phyloP scores from a whole-genome alignment of 2,113 vertebrate species.

The Sapayoa aenigma region DNA sequence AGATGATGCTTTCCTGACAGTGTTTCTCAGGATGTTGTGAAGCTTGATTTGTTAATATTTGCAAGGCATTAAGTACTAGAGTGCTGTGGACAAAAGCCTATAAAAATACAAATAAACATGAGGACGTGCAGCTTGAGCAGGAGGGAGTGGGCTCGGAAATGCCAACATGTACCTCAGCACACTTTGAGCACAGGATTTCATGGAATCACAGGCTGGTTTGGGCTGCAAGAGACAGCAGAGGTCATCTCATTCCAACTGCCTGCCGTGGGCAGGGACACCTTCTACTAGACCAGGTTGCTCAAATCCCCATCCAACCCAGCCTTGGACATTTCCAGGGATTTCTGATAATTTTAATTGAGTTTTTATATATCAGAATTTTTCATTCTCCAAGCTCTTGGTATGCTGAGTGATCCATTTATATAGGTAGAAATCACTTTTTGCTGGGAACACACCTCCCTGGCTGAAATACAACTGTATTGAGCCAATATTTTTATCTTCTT shows the following conservation, averaged over 20 bases:
- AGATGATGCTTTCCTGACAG: background rate
- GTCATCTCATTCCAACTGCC: background rate
- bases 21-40: constrained; percentile 14
- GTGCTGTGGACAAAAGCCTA: background rate
- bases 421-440: background rate
- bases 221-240: no score
- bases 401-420: background rate
- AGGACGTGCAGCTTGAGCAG: background rate
- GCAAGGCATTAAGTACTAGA: background rate
- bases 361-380: background rate
- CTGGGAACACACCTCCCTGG: background rate
- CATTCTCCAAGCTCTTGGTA: background rate
- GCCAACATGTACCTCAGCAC: background rate
- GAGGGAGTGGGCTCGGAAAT: background rate
- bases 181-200: background rate
- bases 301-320: fast-evolving
- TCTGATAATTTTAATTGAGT: background rate
- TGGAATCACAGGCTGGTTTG: no score
- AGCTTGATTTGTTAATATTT: background rate
- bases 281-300: background rate
- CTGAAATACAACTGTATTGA: background rate
- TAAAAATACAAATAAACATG: background rate
- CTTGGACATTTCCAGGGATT: background rate
- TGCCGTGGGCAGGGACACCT: background rate
- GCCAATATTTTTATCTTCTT: background rate